Evolutionary conservation across 2,888 invertebrate genomes (phyloP).

Genomic region (Osmoderma eremita): DNA sequence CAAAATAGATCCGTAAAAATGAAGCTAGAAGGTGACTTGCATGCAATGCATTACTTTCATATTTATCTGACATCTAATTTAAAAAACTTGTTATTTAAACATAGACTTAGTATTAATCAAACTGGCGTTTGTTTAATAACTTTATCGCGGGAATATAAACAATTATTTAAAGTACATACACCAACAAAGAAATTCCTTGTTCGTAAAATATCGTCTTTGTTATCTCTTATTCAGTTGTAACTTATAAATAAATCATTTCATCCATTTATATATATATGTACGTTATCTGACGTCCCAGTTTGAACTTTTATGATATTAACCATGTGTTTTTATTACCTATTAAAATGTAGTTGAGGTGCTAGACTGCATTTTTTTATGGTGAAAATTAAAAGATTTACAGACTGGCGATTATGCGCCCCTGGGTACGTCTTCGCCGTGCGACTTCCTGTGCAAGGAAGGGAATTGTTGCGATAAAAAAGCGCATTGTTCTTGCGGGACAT

Average conservation of each 20-base stretch:
- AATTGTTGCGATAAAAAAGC: conserved; percentile 72
- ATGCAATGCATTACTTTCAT: conserved; percentile 12
- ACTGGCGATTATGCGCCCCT: conserved; percentile 69
- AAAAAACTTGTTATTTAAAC: neutral
- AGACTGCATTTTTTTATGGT: neutral
- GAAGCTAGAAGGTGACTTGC: neutral
- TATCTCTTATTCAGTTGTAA: conserved; percentile 2
- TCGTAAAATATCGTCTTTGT: conserved; percentile 8
- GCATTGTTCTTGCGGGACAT: conserved; percentile 73
- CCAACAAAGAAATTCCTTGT: neutral
- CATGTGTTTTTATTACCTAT: neutral
- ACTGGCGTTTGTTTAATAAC: neutral
- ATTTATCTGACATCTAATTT: conserved; percentile 3
- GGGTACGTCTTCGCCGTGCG: conserved; percentile 64
- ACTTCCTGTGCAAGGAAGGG: conserved; percentile 65
- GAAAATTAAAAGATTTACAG: conserved; percentile 67
- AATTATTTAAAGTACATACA: too few species aligned
- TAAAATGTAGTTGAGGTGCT: too few species aligned
- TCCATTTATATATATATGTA: neutral
- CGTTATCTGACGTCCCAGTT: neutral
- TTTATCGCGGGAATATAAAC: neutral
- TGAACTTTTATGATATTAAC: neutral
- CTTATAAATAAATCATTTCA: neutral
- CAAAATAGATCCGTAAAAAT: conserved; percentile 1
- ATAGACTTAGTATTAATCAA: conserved; percentile 7